phyloP scores from a whole-genome alignment of 2,888 invertebrate species.

The Oxyteleia sp. region DNA sequence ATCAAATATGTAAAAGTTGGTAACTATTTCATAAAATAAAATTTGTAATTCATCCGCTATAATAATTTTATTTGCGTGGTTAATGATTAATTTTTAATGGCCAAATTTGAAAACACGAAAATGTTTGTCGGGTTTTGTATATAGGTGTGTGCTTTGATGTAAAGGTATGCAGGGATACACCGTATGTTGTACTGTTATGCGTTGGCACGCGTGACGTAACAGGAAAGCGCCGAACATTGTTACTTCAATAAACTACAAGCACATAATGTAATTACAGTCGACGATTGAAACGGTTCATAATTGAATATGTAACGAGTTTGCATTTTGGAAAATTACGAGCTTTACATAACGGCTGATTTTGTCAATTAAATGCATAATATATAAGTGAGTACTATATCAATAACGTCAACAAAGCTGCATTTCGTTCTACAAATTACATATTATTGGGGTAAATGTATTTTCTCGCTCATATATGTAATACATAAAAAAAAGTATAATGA shows the following conservation, averaged over 20 bases:
- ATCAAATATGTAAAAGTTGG: too few species aligned
- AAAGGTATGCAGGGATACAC: slow-evolving; percentile 72
- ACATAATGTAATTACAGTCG: slow-evolving; percentile 69
- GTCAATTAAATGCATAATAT: slow-evolving; percentile 47
- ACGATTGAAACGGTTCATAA: slow-evolving; percentile 60
- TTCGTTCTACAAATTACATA: slow-evolving; percentile 1
- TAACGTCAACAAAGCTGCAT: slow-evolving; percentile 11
- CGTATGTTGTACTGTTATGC: slow-evolving; percentile 84
- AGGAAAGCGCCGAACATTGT: slow-evolving; percentile 81
- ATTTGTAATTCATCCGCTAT: slow-evolving; percentile 2
- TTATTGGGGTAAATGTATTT: not conserved
- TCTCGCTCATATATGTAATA: not conserved
- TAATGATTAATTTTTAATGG: slow-evolving; percentile 20
- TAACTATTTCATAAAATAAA: not conserved
- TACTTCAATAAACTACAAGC: slow-evolving; percentile 76
- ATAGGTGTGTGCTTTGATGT: slow-evolving; percentile 52
- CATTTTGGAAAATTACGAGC: slow-evolving; percentile 54
- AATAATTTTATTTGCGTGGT: not conserved
- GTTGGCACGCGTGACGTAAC: slow-evolving; percentile 85
- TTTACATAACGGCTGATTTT: slow-evolving; percentile 57
- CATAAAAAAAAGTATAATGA: slow-evolving; percentile 6
- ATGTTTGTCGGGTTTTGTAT: slow-evolving; percentile 26
- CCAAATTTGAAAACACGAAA: slow-evolving; percentile 25
- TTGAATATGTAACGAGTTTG: slow-evolving; percentile 63
- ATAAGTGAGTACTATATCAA: slow-evolving; percentile 30